Conservation (phyloP, 2,888 invertebrate species). For the Caenorhabditis drosophilae region DNA sequence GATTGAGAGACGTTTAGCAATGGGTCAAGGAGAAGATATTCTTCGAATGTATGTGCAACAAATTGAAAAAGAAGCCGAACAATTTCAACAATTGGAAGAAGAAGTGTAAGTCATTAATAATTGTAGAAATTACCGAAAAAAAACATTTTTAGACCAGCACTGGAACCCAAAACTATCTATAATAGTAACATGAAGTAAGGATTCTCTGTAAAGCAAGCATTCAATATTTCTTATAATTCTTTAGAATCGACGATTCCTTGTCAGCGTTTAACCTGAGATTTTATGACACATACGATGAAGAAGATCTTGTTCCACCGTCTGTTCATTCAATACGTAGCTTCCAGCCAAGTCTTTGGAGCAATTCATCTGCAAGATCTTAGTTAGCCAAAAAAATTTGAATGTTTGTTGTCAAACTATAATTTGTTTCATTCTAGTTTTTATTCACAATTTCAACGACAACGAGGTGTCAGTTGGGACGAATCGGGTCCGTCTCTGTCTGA, state of each 20-base stretch:
- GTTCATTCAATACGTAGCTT: constrained; percentile 48
- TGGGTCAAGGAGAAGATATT: constrained; percentile 66
- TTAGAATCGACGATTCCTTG: constrained; percentile 35
- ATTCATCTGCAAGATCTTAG: constrained; percentile 61
- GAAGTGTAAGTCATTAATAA: constrained; percentile 11
- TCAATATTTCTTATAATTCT: background rate
- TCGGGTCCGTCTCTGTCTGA: constrained; percentile 62
- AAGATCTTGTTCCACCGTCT: constrained; percentile 35
- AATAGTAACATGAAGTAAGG: constrained; percentile 32
- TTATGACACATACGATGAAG: constrained; percentile 40
- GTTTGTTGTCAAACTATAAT: background rate
- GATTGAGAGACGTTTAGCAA: constrained; percentile 65
- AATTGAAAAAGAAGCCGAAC: constrained; percentile 34
- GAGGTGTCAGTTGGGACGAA: constrained; percentile 61
- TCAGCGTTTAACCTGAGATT: constrained; percentile 33
- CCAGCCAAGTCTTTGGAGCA: constrained; percentile 52
- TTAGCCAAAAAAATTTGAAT: constrained; percentile 20
- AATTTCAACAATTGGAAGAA: constrained; percentile 2
- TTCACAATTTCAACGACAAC: constrained; percentile 32
- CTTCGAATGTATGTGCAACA: constrained; percentile 60
- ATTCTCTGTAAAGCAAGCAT: background rate
- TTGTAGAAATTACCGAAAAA: background rate
- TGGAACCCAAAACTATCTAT: constrained; percentile 18
- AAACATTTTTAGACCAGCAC: constrained; percentile 6
- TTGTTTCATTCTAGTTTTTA: constrained; percentile 10